phyloP scores from a whole-genome alignment of 1,140 invertebrate genomes.

The Paralvinella palmiformis region DNA sequence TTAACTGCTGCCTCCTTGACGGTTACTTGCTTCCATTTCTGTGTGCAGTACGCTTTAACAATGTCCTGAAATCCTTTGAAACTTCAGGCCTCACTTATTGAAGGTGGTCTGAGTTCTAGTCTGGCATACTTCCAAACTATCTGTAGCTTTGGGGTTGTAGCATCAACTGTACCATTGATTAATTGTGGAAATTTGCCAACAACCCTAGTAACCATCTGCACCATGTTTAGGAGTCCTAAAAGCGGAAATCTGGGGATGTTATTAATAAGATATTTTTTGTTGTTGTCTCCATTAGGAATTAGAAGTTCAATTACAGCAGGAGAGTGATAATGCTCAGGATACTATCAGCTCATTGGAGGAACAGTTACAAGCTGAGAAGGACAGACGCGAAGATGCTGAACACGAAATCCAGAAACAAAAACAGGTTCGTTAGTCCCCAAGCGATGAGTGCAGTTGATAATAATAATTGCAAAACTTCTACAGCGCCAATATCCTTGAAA shows the following conservation, averaged over 20 bases:
- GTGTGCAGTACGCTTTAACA: slow-evolving; percentile 60
- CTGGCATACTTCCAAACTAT: slow-evolving; percentile 81
- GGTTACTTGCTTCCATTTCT: slow-evolving; percentile 72
- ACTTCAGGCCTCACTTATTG: slow-evolving; percentile 53
- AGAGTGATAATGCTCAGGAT: slow-evolving; percentile 38
- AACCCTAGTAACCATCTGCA: too few species aligned
- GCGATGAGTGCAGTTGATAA: too few species aligned
- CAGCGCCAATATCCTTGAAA: too few species aligned
- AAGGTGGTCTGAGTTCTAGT: slow-evolving; percentile 87
- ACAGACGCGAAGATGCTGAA: slow-evolving; percentile 55
- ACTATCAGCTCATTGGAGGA: slow-evolving; percentile 54
- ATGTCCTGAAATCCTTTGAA: slow-evolving; percentile 63
- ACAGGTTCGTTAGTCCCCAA: too few species aligned
- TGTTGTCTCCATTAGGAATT: slow-evolving; percentile 41
- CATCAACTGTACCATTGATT: too few species aligned
- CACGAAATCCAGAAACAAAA: slow-evolving; percentile 56
- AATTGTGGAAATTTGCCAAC: too few species aligned
- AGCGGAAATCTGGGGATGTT: too few species aligned
- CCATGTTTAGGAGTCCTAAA: too few species aligned
- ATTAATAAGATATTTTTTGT: too few species aligned
- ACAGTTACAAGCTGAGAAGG: slow-evolving; percentile 54
- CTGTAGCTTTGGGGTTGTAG: slow-evolving; percentile 69
- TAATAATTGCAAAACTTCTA: too few species aligned
- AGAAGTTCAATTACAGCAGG: slow-evolving; percentile 42
- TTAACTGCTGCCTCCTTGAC: slow-evolving; percentile 88